Base-by-base conservation (phyloP, 1,140 invertebrate species). In the Formica exsecta region DNA sequence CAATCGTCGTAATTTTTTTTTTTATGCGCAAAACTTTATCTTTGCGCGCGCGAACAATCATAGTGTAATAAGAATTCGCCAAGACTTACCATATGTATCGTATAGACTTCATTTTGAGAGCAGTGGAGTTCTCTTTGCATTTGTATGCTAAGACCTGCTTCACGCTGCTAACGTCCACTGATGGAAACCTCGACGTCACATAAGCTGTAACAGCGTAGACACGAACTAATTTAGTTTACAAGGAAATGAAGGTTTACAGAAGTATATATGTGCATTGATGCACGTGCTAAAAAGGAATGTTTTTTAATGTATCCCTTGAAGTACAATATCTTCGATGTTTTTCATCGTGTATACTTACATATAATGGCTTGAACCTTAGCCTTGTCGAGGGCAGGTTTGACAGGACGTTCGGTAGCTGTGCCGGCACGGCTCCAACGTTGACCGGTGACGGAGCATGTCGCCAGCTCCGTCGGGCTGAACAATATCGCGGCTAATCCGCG, bases 101-200 rank as follows among this genome's bases (percentile, higher is more conserved):
- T 92, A 97, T 96, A 66, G 96, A 96, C 92, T 97, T 96, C 96
- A 97, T 97, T 92, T 97, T 96, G 57, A 97, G 96, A 84, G 97
- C 96, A 25, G 97, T 97, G 85, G 97, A 97, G 93, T 97, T 97
- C 93, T 97, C 97, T 94, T 97, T 97, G 95, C 97, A 97, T 92
- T 97, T 97, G 94, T 97, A 97, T 29, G 97, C 97, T 86, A 97
- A 95, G 84, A 97, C 97, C 94, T 97, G 97, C 93, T 97, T 97
- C 91, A 97, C 97, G 92, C 97, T 96, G 93, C 96, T 97, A 89
- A 97, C 96, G 94, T 97, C 97, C 59, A 97, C 96, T 86, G 96
- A 96, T 44, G 97, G 97, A 95, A 97, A 97, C 92, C 97, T 96
- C 32, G 96, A 95, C 89, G 96, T 97, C 88, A 97, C 97, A 94